Conservation (phyloP, 2,888 invertebrate species). For the Apodemia hepburni region DNA sequence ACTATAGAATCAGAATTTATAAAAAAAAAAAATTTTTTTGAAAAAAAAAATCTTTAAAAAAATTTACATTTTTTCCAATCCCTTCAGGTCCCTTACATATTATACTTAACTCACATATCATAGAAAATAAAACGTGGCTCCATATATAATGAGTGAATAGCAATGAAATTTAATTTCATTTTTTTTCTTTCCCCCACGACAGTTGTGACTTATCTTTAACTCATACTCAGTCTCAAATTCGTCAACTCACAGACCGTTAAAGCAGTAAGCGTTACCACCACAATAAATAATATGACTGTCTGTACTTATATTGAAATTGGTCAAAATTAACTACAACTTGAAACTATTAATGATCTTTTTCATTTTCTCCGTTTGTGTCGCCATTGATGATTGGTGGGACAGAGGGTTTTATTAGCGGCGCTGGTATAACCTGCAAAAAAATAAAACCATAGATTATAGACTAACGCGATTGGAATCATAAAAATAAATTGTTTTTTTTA, state of each 20-base stretch:
- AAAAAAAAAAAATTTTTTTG: no score
- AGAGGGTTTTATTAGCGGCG: slow-evolving; percentile 61
- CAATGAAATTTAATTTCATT: slow-evolving; percentile 40
- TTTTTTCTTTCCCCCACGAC: slow-evolving; percentile 37
- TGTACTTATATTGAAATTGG: slow-evolving; percentile 27
- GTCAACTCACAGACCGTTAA: slow-evolving; percentile 29
- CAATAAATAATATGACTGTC: slow-evolving; percentile 20
- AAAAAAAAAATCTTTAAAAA: no score
- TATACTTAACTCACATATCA: no score
- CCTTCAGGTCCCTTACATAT: no score
- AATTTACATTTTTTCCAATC: no score
- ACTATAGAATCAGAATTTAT: no score
- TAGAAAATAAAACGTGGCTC: slow-evolving; percentile 30
- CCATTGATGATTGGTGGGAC: slow-evolving; percentile 59
- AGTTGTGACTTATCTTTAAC: slow-evolving; percentile 54
- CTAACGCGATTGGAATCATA: background rate
- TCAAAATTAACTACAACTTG: slow-evolving; percentile 20
- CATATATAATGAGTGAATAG: slow-evolving; percentile 30
- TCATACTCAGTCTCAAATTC: slow-evolving; percentile 63
- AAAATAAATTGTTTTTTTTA: background rate
- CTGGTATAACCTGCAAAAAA: slow-evolving; percentile 65
- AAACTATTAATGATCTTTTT: slow-evolving; percentile 41
- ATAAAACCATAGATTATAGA: slow-evolving; percentile 12
- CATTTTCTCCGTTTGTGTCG: slow-evolving; percentile 55
- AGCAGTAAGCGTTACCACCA: slow-evolving; percentile 24